A percentile compares a stretch with the other conserved stretches of the same genome.
Evolutionary conservation across 2,888 invertebrate species (phyloP).

Genomic region (Marasmarcha lunaedactyla): DNA sequence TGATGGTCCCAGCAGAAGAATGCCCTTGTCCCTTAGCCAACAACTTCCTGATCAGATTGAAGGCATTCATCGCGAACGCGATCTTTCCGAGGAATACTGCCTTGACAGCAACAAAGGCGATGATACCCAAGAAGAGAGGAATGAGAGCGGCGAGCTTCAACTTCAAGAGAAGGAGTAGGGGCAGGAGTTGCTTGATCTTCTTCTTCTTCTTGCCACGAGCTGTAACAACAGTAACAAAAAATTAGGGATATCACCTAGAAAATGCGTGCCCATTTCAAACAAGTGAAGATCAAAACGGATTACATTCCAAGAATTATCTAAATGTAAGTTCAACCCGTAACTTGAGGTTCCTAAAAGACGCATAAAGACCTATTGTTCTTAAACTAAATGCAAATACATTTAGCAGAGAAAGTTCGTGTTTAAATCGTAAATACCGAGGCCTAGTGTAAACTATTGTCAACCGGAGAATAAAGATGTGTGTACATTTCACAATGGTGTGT

Average conservation of each 20-base stretch:
- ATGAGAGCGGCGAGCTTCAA: constrained; percentile 82
- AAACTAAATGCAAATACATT: constrained; percentile 16
- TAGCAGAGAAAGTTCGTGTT: constrained; percentile 30
- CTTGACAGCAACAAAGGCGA: constrained; percentile 85
- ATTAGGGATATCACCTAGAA: background rate
- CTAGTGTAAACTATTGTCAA: constrained; percentile 15
- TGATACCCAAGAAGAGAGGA: constrained; percentile 78
- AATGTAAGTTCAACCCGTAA: background rate
- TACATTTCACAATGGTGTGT: background rate
- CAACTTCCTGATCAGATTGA: constrained; percentile 76
- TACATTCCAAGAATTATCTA: background rate
- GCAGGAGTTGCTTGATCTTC: constrained; percentile 81
- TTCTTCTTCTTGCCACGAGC: constrained; percentile 85
- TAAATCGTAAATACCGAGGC: constrained; percentile 10
- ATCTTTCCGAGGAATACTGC: constrained; percentile 87
- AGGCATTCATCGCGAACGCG: constrained; percentile 81
- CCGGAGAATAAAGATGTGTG: background rate
- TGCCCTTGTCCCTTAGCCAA: constrained; percentile 64
- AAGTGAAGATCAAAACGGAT: background rate
- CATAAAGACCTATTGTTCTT: constrained; percentile 13
- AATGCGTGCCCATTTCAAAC: background rate
- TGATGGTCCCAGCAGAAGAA: constrained; percentile 51
- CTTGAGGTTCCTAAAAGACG: constrained; percentile 17
- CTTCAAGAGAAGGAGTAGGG: constrained; percentile 81
- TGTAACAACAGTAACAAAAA: constrained; percentile 9